Evolutionary conservation across 2,888 invertebrate genomes (phyloP), one percentile per base, ranked within the genome.

Genomic region (Prosopocoilus inquinatus): DNA sequence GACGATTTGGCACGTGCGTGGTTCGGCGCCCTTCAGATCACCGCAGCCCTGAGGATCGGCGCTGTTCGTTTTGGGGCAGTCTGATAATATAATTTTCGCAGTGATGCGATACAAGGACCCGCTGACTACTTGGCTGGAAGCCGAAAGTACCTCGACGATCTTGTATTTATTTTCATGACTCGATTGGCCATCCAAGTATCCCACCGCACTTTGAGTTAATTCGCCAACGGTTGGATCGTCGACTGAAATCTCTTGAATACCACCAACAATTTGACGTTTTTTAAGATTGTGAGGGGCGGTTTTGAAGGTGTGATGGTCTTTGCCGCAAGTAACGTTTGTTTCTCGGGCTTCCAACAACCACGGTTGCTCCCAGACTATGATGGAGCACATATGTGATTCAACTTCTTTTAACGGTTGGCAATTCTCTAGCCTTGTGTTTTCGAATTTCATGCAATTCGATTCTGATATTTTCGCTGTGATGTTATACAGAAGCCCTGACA

Each of bases 391-490:
- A n/a, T 67, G 64, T 34, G 67, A 63, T 15, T 68, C 66, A 1
- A 72, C 61, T 28, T 73, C 65, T 41, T 73, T 56, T 39, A 68
- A 64, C n/a, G 67, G 50, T 7, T 57, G 58, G 32, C 67, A 65
- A 3, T 62, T 62, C 5, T 28, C 20, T 28, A 28, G 7, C 16
- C 66, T 65, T 11, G 66, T 54, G 54, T 70, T 65, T 38, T 64
- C 64, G 34, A 67, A 64, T 59, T 78, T 80, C 8, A 71, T 64
- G 59, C 85, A 85, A 52, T 78, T 76, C 7, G 83, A 82, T 41
- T 78, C 78, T 9, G 82, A 83, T n/a, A 87, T 74, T 61, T 81
- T 78, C 49, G 82, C 81, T 60, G 80, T 79, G 41, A 89, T 81
- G 66, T 79, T 81, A 13, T 82, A 83, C 47, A 80, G 65, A 15